Evolutionary conservation across 2,888 invertebrate species (phyloP), one percentile per base, ranked within the genome.

Genomic region (Tinea semifulvella): DNA sequence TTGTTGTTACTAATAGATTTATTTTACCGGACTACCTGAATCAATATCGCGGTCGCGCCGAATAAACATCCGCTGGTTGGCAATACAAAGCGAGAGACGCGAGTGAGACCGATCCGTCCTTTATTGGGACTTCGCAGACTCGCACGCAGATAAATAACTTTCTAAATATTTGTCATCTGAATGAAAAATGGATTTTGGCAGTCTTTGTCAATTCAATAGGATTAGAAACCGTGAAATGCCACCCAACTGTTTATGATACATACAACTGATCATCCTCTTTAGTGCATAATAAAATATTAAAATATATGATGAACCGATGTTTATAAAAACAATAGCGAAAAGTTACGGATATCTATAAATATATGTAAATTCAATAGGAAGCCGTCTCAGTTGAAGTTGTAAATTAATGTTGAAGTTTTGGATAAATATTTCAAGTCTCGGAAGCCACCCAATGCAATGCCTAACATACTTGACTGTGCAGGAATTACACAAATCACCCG

Each of bases 161-260:
- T 79, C 77, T 69, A 74, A 79, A 79, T 76, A 77, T 79, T 79
- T 77, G 76, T 72, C 74, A 65, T 74, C 66, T 59, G 68, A 68
- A 74, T 79, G 77, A 77, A 76, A 74, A 75, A 79, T 76, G 71
- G 68, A 61, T 57, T 58, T 54, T 60, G 61, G 56, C 64, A 63
- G 62, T 60, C 61, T 65, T 71, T 70, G 69, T 74, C 52, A 60
- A 61, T 58, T 71, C 64, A 73, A 77, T 77, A 59, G 76, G 76
- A 77, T 77, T 77, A 77, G 65, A 65, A 68, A 68, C 69, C 73
- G 65, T 71, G 65, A 69, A 68, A 71, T 74, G 60, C 69, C 66
- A 69, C 67, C 67, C 68, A 62, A 64, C 63, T 54, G 57, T 61
- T 62, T 60, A 63, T 64, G 63, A 61, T 57, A 64, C 56, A 63